Conservation (phyloP, 1,140 invertebrate species). For the Drosophila tropicalis region DNA sequence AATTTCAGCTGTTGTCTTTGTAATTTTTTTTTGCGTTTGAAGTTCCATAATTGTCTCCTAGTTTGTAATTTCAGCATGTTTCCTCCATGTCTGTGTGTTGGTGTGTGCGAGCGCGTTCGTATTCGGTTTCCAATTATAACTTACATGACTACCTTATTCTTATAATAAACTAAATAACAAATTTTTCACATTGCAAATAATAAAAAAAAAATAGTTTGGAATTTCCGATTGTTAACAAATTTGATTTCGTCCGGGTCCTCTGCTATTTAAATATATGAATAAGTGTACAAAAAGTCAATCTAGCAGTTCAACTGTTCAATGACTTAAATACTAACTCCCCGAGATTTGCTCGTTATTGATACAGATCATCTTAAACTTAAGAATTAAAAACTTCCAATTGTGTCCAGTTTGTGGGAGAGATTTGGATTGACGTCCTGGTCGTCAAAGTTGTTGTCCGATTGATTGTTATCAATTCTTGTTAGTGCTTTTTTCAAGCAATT, state of each 20-base stretch:
- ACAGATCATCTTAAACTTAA: conserved; percentile 1
- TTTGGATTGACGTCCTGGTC: background rate
- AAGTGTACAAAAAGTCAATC: background rate
- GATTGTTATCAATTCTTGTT: background rate
- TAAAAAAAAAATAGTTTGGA: background rate
- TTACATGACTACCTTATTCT: background rate
- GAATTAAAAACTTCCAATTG: conserved; percentile 7
- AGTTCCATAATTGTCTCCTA: too few relatives aligned
- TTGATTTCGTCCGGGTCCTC: background rate
- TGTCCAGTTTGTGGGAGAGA: background rate
- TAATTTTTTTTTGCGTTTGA: too few relatives aligned
- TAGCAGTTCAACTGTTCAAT: background rate
- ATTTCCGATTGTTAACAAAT: conserved; percentile 1
- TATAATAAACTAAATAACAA: conserved; percentile 6
- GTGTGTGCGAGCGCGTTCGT: background rate
- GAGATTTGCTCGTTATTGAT: background rate
- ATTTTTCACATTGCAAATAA: conserved; percentile 5
- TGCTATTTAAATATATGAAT: too few relatives aligned
- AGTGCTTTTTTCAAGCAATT: background rate
- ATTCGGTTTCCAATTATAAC: background rate
- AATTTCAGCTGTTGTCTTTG: background rate
- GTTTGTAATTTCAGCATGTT: background rate
- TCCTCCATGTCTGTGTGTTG: background rate
- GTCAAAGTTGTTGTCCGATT: background rate
- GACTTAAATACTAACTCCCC: conserved; percentile 3